Conservation (phyloP, 2,113 vertebrate species). For the Prochilodus magdalenae region DNA sequence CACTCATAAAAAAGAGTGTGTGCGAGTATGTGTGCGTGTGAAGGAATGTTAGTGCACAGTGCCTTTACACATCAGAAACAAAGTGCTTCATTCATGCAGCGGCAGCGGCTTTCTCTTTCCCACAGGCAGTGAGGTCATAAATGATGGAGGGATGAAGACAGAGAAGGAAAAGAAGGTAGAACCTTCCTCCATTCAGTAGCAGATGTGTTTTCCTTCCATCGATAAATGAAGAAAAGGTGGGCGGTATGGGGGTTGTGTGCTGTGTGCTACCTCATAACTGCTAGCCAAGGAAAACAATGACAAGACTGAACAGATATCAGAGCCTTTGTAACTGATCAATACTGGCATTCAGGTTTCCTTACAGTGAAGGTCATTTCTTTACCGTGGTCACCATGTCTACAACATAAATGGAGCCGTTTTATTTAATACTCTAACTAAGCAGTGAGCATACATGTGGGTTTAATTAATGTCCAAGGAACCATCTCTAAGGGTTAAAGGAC, state of each 20-base stretch:
- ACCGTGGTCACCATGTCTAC: no score
- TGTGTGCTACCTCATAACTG: neutral
- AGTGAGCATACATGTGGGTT: no score
- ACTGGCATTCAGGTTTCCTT: no score
- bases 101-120: constrained; percentile 2
- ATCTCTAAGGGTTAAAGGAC: no score
- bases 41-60: constrained; percentile 60
- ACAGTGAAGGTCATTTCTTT: no score
- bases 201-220: constrained; percentile 56
- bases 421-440: no score
- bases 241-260: no score
- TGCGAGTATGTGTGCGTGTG: constrained; percentile 28
- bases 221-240: constrained; percentile 44
- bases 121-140: constrained; percentile 21
- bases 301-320: no score
- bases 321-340: no score
- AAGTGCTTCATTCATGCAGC: constrained; percentile 66
- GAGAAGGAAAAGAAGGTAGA: neutral
- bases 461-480: no score
- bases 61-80: constrained; percentile 66
- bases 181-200: neutral
- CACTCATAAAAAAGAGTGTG: constrained; percentile 42
- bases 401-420: no score
- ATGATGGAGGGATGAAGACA: constrained; percentile 29
- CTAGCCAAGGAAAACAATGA: no score